These are phyloP conservation scores for Hydropotes inermis DNA, from an alignment of 2,113 vertebrate genomes.

Conservation along the genomic window DNA sequence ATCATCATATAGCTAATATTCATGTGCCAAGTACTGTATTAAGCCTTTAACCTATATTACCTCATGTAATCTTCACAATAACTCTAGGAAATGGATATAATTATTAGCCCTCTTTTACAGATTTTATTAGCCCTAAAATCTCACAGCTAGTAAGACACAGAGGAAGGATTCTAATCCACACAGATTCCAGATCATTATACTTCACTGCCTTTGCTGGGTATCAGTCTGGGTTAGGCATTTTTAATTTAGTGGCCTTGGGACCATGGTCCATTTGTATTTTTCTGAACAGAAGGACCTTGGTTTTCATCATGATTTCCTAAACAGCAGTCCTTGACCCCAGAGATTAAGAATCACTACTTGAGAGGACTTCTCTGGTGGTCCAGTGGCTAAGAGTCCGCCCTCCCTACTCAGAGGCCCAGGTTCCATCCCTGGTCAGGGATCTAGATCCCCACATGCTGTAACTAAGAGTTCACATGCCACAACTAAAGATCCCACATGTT, in stretches of 20 bases:
- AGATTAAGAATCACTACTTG: not conserved
- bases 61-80: not conserved
- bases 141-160: not conserved
- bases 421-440: not conserved
- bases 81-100: not conserved
- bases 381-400: not conserved
- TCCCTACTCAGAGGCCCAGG: not conserved
- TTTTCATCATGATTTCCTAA: slow-evolving; percentile 46
- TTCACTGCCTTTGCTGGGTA: not conserved
- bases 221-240: not conserved
- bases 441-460: not conserved
- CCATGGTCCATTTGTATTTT: not conserved
- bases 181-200: not conserved
- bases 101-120: slow-evolving; percentile 11
- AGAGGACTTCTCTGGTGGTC: not conserved
- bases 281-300: not conserved
- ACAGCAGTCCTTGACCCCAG: not conserved
- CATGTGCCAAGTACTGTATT: not conserved
- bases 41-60: not conserved
- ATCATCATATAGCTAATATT: slow-evolving; percentile 23
- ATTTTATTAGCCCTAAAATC: too few relatives aligned
- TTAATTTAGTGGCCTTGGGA: not conserved
- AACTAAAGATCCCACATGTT: not conserved
- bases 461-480: not conserved
- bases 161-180: slow-evolving; percentile 11